Percentiles rank a stretch among this genome's conserved stretches.
Evolutionary conservation across 2,888 invertebrate species (phyloP).

Genomic region (Agonopterix heracliana): DNA sequence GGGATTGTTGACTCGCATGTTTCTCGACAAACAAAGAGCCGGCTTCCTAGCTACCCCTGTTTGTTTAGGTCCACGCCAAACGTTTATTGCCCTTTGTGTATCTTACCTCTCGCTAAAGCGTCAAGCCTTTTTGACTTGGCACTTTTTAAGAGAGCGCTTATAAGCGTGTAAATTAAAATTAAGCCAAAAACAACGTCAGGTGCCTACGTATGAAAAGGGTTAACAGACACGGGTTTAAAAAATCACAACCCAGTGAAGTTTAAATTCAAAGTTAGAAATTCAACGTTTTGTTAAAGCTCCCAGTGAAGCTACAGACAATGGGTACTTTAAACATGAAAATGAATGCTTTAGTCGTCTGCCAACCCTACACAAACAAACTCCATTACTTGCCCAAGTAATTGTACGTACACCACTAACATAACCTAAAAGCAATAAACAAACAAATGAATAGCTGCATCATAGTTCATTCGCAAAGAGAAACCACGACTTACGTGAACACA

Average conservation of each 20-base stretch:
- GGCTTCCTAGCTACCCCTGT: constrained; percentile 75
- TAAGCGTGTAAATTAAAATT: constrained; percentile 55
- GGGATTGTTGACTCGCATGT: constrained; percentile 64
- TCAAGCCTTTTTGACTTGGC: constrained; percentile 73
- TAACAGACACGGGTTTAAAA: no score
- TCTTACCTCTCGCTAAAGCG: constrained; percentile 67
- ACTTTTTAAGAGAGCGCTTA: constrained; percentile 70
- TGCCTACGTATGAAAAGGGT: not conserved
- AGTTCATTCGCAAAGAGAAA: constrained; percentile 38
- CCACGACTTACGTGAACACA: constrained; percentile 37
- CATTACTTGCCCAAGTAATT: constrained; percentile 27
- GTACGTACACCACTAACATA: constrained; percentile 12
- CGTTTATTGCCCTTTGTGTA: constrained; percentile 74
- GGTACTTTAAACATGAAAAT: no score
- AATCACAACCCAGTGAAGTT: no score
- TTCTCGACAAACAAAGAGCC: constrained; percentile 68
- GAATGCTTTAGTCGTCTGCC: no score
- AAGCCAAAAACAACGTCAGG: constrained; percentile 34
- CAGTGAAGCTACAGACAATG: no score
- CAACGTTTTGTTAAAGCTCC: no score
- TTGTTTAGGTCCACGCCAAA: constrained; percentile 72
- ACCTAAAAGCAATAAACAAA: constrained; percentile 31
- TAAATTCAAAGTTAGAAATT: no score
- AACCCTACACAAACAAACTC: constrained; percentile 16
- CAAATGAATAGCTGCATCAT: constrained; percentile 30